Conservation (phyloP, 92 coral and sea anemone genomes). For the Epizoanthus scotinus region DNA sequence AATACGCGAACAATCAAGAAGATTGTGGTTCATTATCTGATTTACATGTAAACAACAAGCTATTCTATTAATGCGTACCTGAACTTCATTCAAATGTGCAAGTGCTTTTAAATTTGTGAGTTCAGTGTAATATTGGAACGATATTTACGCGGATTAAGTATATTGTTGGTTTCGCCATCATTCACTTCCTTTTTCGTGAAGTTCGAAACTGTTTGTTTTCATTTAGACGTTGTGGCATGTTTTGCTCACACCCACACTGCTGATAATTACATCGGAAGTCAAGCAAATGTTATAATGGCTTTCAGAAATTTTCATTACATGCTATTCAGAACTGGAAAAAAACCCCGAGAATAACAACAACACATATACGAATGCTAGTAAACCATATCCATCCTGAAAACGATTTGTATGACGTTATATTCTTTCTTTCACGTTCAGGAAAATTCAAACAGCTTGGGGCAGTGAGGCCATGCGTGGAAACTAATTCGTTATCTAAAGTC, state of each 20-base stretch:
- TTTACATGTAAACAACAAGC: conserved; percentile 2
- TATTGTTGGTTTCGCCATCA: neutral
- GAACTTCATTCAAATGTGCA: neutral
- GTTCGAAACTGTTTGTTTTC: neutral
- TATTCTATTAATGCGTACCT: too few relatives aligned
- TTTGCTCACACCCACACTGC: too few relatives aligned
- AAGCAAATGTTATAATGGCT: too few relatives aligned
- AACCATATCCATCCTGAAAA: neutral
- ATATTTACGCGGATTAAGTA: neutral
- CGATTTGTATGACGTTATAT: neutral
- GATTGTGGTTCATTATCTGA: conserved; percentile 1
- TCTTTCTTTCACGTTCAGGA: neutral
- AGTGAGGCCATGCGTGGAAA: conserved; percentile 27
- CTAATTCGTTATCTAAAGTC: conserved; percentile 27
- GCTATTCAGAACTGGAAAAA: too few relatives aligned
- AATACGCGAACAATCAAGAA: too few relatives aligned
- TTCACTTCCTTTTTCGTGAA: neutral
- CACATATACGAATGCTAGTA: too few relatives aligned
- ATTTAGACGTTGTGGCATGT: neutral
- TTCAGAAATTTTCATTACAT: too few relatives aligned
- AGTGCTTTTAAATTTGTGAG: neutral
- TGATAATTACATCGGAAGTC: too few relatives aligned
- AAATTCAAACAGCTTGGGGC: conserved; percentile 18
- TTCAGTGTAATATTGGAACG: neutral
- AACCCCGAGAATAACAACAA: neutral